Conservation (phyloP, 2,888 invertebrate species). For the Tetropium fuscum region DNA sequence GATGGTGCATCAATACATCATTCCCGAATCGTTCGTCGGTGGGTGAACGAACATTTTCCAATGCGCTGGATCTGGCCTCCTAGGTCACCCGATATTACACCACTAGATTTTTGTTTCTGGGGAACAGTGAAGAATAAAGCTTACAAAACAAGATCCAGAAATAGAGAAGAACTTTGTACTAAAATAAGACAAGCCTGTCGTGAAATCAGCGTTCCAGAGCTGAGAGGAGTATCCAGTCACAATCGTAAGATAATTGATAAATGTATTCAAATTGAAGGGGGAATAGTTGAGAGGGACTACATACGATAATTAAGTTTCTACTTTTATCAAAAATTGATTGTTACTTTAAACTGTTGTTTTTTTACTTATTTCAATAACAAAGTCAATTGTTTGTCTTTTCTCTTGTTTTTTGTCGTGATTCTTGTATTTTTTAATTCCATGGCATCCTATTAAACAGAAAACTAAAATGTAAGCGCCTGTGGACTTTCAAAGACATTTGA, state of each 20-base stretch:
- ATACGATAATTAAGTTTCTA: slow-evolving; percentile 5
- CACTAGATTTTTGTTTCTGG: slow-evolving; percentile 14
- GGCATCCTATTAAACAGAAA: too few relatives aligned
- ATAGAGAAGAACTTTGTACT: slow-evolving; percentile 6
- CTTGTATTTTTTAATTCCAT: too few relatives aligned
- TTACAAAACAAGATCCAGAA: slow-evolving; percentile 8
- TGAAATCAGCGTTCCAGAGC: slow-evolving; percentile 11
- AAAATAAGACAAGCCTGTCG: slow-evolving; percentile 13
- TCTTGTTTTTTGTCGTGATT: too few relatives aligned
- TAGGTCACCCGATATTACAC: slow-evolving; percentile 9
- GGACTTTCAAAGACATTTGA: too few relatives aligned
- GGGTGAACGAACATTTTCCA: slow-evolving; percentile 19
- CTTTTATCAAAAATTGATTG: too few relatives aligned
- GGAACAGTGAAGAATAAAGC: slow-evolving; percentile 10
- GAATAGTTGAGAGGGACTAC: slow-evolving; percentile 3
- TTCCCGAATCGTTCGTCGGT: slow-evolving; percentile 8
- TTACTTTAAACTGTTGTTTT: too few relatives aligned
- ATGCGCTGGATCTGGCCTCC: slow-evolving; percentile 18
- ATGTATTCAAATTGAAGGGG: slow-evolving; percentile 8
- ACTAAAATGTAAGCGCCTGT: too few relatives aligned
- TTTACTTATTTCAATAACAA: too few relatives aligned
- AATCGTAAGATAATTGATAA: slow-evolving; percentile 11
- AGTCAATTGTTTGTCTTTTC: too few relatives aligned
- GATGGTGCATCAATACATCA: slow-evolving; percentile 10
- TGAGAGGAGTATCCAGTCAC: slow-evolving; percentile 1